Base-by-base conservation (phyloP, 2,888 invertebrate species). In the Leptopterna dolabrata region DNA sequence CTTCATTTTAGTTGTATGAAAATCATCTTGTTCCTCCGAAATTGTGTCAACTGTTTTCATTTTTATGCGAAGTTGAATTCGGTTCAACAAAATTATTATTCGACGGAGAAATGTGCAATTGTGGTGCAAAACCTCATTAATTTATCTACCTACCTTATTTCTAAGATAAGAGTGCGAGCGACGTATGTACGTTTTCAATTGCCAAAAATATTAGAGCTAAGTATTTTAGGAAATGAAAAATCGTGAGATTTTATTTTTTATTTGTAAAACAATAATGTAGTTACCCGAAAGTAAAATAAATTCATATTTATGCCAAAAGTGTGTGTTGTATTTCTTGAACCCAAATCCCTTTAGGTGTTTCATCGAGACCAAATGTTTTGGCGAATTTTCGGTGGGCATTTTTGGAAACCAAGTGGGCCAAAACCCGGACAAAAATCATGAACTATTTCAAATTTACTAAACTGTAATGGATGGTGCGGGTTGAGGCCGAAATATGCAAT, bases 161-260 rank as follows among this genome's bases (percentile, higher is more conserved):
- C 19, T 30, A 16, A 78, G 14, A 41, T 43, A 27, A 27, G 41
- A 45, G 29, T 24, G 27, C 19, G 36, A 83, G 9, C 2, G n/a
- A 63, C 19, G 41, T 83, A 70, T 24, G 70, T 85, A 73, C n/a
- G n/a, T 85, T 85, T 24, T 73, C 43, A 30, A 71, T 85, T 85
- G 85, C 85, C 85, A 85, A 85, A 85, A 73, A 51, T 47, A 81
- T 81, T 85, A 73, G 55, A 45, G 41, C 27, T 83, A 83, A 85
- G 85, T 27, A 63, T 63, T 63, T 19, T 63, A 29, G 19, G 47
- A n/a, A 71, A 41, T 63, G 36, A 27, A 45, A 71, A 45, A 85
- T 71, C 45, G 11, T 43, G n/a, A 41, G 73, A 43, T 85, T 85
- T 43, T 85, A 85, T 85, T 85, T 85, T 85, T 47, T 73, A 85